Conservation (phyloP, 2,888 invertebrate species). For the Idaea biselata region DNA sequence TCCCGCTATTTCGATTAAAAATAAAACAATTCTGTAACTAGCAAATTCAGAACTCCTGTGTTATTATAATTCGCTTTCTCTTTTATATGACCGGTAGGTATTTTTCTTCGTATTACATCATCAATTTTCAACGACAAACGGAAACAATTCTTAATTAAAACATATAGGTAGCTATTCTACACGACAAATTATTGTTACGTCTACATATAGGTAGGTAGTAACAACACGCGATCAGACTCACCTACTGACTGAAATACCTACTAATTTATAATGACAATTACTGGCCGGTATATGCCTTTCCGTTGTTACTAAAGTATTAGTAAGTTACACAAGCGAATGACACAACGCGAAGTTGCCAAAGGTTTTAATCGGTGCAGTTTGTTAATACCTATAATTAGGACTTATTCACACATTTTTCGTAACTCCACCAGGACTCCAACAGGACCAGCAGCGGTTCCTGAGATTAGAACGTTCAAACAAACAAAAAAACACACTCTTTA, state of each 20-base stretch:
- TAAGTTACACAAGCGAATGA: neutral
- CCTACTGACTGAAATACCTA: constrained; percentile 44
- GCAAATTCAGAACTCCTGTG: too few relatives aligned
- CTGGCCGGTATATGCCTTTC: constrained; percentile 14
- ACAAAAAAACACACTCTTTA: too few relatives aligned
- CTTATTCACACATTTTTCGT: too few relatives aligned
- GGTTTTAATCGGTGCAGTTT: constrained; percentile 1
- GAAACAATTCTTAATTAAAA: constrained; percentile 25
- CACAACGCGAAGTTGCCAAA: neutral
- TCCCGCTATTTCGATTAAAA: too few relatives aligned
- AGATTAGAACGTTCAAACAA: too few relatives aligned
- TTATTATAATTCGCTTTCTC: too few relatives aligned
- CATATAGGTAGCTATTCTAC: constrained; percentile 16
- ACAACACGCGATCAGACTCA: constrained; percentile 37
- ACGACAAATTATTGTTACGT: constrained; percentile 24
- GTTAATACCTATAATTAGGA: neutral
- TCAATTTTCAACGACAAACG: constrained; percentile 3
- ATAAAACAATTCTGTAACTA: too few relatives aligned
- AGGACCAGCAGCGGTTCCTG: too few relatives aligned
- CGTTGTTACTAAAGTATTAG: constrained; percentile 20
- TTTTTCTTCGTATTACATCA: too few relatives aligned
- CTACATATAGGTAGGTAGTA: constrained; percentile 16
- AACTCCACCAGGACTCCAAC: too few relatives aligned
- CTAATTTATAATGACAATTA: constrained; percentile 24
- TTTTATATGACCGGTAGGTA: too few relatives aligned